These are phyloP conservation scores for Serinus canaria DNA, from an alignment of 2,113 vertebrate genomes.

Conservation along the genomic window DNA sequence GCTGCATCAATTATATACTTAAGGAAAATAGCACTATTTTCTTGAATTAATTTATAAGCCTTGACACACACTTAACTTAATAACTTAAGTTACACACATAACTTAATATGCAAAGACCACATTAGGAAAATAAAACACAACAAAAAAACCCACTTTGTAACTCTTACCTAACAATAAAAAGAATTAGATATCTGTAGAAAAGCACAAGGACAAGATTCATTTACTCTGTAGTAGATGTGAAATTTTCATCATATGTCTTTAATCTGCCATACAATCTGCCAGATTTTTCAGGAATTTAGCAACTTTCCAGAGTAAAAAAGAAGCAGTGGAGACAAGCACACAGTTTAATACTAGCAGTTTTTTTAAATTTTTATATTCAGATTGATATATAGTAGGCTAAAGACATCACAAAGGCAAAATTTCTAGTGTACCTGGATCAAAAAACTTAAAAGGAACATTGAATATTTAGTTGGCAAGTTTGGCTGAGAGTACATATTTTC, in stretches of 20 bases:
- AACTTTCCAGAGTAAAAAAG: background rate
- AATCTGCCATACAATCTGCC: background rate
- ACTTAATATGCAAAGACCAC: background rate
- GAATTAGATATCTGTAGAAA: background rate
- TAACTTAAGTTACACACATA: too few relatives aligned
- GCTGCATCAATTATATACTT: background rate
- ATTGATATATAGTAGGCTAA: background rate
- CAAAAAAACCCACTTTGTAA: background rate
- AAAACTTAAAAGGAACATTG: background rate
- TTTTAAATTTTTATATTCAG: background rate
- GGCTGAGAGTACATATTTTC: background rate
- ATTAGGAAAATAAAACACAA: accelerated
- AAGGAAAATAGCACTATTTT: background rate
- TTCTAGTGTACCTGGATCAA: background rate
- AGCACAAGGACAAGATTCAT: background rate
- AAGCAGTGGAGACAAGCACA: background rate
- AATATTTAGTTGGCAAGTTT: background rate
- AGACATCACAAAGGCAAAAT: background rate
- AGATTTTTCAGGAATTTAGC: background rate
- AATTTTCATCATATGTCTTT: background rate
- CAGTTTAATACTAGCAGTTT: background rate
- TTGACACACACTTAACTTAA: too few relatives aligned
- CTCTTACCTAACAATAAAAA: background rate
- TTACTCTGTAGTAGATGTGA: background rate
- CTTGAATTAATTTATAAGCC: background rate